Evolutionary conservation across 2,797 vertebrate genomes (phyloP), one percentile per base, ranked within the genome.

Genomic region (Bradypus variegatus): DNA sequence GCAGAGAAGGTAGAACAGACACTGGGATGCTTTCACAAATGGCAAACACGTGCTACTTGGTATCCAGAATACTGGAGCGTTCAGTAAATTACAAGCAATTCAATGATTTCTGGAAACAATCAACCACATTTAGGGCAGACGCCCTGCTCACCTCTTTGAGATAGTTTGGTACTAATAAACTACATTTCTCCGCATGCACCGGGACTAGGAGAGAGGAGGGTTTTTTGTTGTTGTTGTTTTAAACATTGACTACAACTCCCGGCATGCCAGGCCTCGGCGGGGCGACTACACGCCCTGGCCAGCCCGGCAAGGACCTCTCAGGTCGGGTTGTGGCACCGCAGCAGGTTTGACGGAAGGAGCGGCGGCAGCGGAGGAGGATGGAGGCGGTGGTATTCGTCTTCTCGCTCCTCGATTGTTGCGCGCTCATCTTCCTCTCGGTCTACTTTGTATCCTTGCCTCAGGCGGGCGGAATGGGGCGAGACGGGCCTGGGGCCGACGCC

Each of bases 321-420:
- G 55, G 50, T 86, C 45, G 11, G 21, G 58, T 12, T 12, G 4
- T 77, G 58, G 55, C 72, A 0, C 41, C 12, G 0, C 41, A 36
- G 75, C 79, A 0, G 70, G 55, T 80, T 75, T 45, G 75, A 92
- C 62, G 5, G n/a, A 78, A 33, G 48, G 41, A 45, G 29, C 5
- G 48, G n/a, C 3, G 5, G 27, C 6, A 7, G 58, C 21, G 55
- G 90, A 36, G 88, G 89, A 96, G 93, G 82, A 99, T 99, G 99
- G 99, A 99, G 97, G 98, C 98, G 55, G 98, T 98, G 58, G 98
- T 99, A 94, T 99, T 99, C 96, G 98, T 99, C 84, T 97, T 99
- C 81, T 99, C 99, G 1, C 98, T 99, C 19, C 98, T 99, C 64
- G 99, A 99, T 95, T 99, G 99, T 81, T 99, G 99, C 85, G 98